Evolutionary conservation across 1,140 invertebrate species (phyloP), one percentile per base, ranked within the genome.

Genomic region (Sinonovacula constricta): DNA sequence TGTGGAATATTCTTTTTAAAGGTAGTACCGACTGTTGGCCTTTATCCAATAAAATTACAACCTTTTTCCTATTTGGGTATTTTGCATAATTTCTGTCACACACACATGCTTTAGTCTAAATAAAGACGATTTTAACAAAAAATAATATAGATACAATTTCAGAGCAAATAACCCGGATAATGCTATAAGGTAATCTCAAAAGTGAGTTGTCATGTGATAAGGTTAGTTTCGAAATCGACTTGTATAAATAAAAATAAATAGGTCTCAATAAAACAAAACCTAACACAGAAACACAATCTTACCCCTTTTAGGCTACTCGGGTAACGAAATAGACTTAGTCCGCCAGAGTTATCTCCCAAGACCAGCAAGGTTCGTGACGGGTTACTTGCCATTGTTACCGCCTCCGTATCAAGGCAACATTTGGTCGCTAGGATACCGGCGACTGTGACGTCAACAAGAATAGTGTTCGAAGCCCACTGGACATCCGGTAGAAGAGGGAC

Each of bases 311-410:
- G 76, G 14, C 51, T 63, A 33, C 83, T 84, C 0, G 86, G 86
- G 54, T 82, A 83, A 45, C 79, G 66, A 60, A 82, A 85, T 2
- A 87, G 69, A 54, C 83, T 82, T 15, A 86, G 28, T 14, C 82
- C 69, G 14, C 86, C 86, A 45, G 57, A 75, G n/a, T 56, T 79
- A 54, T 86, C 82, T 18, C 86, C 86, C 60, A 81, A 76, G 15
- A 72, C 84, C 49, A 84, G 81, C 22, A 87, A 76, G 2, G 14
- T 74, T 15, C 62, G 45, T 1, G 75, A 57, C 15, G 30, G 14
- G 57, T 59, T 71, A 5, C 82, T 80, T 57, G 75, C 74, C 10
- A 83, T 51, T 36, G 69, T 28, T 31, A 36, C 49, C 24, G 57
- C 57, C 34, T 71, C 69, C 36, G 36, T 22, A 18, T 24, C 36